Conservation (phyloP, 2,113 vertebrate genomes). For the Mesocricetus auratus region DNA sequence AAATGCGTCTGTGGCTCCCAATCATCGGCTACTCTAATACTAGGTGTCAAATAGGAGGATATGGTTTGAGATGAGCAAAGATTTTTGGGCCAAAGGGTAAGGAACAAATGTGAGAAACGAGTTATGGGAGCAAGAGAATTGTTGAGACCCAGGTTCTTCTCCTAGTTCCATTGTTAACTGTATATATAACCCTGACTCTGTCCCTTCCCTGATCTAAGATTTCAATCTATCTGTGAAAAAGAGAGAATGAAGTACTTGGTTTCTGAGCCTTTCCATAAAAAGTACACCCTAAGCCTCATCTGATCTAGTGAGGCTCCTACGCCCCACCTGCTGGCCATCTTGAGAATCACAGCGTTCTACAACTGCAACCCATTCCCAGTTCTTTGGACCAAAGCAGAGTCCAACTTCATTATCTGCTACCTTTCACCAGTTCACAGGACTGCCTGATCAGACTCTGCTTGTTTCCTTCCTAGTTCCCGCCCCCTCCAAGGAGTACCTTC, state of each 20-base stretch:
- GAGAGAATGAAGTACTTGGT: background rate
- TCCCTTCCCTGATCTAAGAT: constrained; percentile 28
- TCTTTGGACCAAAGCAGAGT: constrained; percentile 15
- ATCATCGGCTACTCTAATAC: constrained; percentile 19
- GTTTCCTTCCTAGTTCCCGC: constrained; percentile 38
- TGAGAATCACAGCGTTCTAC: background rate
- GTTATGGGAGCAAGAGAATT: constrained; percentile 51
- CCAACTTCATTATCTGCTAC: constrained; percentile 44
- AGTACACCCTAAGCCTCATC: background rate
- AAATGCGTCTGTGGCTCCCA: constrained; percentile 17
- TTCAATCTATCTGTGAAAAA: constrained; percentile 51
- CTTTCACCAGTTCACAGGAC: background rate
- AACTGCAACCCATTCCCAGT: constrained; percentile 4
- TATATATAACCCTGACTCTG: constrained; percentile 32
- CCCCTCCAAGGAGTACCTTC: constrained; percentile 41
- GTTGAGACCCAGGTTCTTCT: constrained; percentile 6
- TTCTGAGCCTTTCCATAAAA: constrained; percentile 45
- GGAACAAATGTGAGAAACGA: background rate
- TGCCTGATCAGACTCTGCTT: constrained; percentile 36
- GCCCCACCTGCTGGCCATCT: constrained; percentile 26
- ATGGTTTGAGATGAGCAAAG: constrained; percentile 40
- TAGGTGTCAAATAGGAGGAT: background rate
- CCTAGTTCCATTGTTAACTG: constrained; percentile 25
- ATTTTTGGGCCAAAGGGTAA: background rate
- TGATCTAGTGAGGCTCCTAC: constrained; percentile 36